Evolutionary conservation across 2,113 vertebrate species (phyloP).

Genomic region (Seriola quinqueradiata): DNA sequence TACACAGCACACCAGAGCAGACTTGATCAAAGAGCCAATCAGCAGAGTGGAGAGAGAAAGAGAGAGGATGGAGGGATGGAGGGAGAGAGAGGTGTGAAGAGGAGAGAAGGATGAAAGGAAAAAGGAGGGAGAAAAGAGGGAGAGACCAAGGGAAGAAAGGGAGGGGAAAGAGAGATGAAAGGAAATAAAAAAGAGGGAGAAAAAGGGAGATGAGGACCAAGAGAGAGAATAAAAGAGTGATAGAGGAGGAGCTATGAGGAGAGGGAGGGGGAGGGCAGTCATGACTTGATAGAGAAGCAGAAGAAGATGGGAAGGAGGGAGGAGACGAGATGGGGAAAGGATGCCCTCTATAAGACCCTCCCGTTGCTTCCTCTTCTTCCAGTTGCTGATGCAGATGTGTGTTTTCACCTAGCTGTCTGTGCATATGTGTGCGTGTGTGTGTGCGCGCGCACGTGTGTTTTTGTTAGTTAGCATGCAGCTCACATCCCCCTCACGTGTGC

Average conservation of each 20-base stretch:
- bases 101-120: background rate
- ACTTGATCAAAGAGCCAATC: slow-evolving; percentile 55
- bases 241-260: background rate
- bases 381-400: slow-evolving; percentile 65
- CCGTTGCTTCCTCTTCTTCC: slow-evolving; percentile 44
- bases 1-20: background rate
- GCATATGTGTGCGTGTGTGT: slow-evolving; percentile 40
- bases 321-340: slow-evolving; percentile 27
- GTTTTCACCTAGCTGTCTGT: slow-evolving; percentile 46
- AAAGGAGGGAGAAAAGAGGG: background rate
- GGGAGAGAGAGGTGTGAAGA: background rate
- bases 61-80: background rate
- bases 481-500: slow-evolving; percentile 72
- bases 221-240: slow-evolving; percentile 8
- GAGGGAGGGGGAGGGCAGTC: slow-evolving; percentile 18
- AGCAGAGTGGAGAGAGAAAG: slow-evolving; percentile 9
- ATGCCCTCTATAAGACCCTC: slow-evolving; percentile 65
- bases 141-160: background rate
- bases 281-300: slow-evolving; percentile 45
- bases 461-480: slow-evolving; percentile 63
- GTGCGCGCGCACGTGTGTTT: slow-evolving; percentile 23
- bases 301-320: slow-evolving; percentile 7
- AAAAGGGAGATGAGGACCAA: slow-evolving; percentile 44
- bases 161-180: background rate
- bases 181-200: background rate